Evolutionary conservation across 2,888 invertebrate genomes (phyloP), one percentile per base, ranked within the genome.

Genomic region (Limulus polyphemus): DNA sequence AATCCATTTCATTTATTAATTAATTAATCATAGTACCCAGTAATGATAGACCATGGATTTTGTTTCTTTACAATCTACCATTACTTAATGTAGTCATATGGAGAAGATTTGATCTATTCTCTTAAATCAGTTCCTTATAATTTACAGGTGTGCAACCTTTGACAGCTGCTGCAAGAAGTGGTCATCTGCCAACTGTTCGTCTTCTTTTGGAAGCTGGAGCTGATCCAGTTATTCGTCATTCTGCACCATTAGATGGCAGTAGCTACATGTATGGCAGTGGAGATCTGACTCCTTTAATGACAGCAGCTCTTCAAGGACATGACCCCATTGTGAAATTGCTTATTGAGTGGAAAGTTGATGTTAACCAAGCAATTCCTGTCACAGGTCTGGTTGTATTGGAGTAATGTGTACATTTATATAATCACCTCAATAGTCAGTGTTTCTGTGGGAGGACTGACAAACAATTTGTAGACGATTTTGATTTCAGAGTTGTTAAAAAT

Each of bases 301-400:
- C 73, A 4, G 76, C 76, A 11, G 74, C 76, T 13, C 73, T 73
- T 17, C 71, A 73, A 65, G 77, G 77, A 1, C 74, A 76, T 68
- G 75, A 76, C 65, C 69, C 74, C 11, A 73, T 77, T n/a, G 67
- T 77, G 5, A 68, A 73, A 10, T 69, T 74, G 48, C 64, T 77
- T 10, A 62, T 76, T 47, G 75, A 76, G 60, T 66, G 74, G 57
- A 75, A 76, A 9, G 72, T 70, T 63, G 73, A 75, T 65, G 73
- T 75, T 12, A 75, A 76, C 64, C 72, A 74, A 60, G 67, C 70
- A 55, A 75, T 73, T n/a, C 72, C 74, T 1, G 73, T 74, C 7
- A 73, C 74, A 12, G 74, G 75, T 12, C 58, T 32, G 32, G 7
- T 32, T 32, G 32, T 32, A 2, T 32, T 32, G 32, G 5, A 32